These are phyloP conservation scores for Ichneumon xanthorius DNA, from an alignment of 2,888 invertebrate genomes.

Conservation along the genomic window DNA sequence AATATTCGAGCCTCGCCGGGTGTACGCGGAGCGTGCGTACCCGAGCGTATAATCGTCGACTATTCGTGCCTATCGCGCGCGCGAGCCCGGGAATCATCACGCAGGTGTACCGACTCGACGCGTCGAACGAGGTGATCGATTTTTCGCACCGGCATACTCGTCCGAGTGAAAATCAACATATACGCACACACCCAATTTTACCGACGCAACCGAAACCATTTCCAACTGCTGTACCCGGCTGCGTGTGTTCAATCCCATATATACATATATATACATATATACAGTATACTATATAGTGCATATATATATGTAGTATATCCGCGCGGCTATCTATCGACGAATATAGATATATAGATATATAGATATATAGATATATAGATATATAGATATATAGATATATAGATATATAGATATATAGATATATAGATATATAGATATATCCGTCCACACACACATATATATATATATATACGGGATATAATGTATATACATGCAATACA, in stretches of 20 bases:
- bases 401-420: constrained; percentile 10
- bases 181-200: constrained; percentile 25
- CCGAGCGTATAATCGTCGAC: constrained; percentile 46
- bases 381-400: constrained; percentile 23
- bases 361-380: no score
- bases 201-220: not conserved
- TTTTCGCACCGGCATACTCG: constrained; percentile 75
- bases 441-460: not conserved
- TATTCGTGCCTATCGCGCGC: constrained; percentile 49
- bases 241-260: not conserved
- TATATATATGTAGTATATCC: not conserved
- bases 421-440: no score
- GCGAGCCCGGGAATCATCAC: constrained; percentile 72
- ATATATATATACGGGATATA: constrained; percentile 1
- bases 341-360: constrained; percentile 43
- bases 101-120: constrained; percentile 70
- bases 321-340: constrained; percentile 8
- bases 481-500: constrained; percentile 1
- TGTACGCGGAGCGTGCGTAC: constrained; percentile 44
- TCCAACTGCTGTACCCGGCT: not conserved
- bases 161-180: constrained; percentile 32
- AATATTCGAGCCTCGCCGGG: constrained; percentile 39
- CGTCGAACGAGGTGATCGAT: constrained; percentile 81
- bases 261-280: not conserved
- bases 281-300: not conserved